These are phyloP conservation scores for Poecilia latipinna DNA, from an alignment of 2,113 vertebrate genomes.

Conservation along the genomic window DNA sequence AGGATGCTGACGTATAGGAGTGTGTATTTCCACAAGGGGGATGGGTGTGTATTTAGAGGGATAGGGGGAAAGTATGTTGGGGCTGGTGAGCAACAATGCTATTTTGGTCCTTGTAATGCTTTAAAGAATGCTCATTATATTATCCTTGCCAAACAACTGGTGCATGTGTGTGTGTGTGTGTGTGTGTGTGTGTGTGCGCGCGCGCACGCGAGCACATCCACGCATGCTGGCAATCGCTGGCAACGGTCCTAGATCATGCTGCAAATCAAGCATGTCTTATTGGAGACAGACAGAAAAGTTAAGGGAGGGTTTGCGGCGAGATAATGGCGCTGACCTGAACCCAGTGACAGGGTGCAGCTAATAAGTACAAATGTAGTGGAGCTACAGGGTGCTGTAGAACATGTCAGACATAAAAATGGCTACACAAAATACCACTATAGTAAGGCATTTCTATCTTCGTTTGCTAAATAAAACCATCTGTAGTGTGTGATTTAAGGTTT, in stretches of 20 bases:
- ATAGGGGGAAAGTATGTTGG: slow-evolving; percentile 1
- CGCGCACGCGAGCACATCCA: not conserved
- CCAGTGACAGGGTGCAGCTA: slow-evolving; percentile 9
- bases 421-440: too few species aligned
- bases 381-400: slow-evolving; percentile 8
- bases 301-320: slow-evolving; percentile 26
- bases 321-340: slow-evolving; percentile 21
- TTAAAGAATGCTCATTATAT: slow-evolving; percentile 57
- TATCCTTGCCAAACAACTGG: slow-evolving; percentile 62
- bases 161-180: not conserved
- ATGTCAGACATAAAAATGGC: slow-evolving; percentile 26
- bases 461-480: too few species aligned
- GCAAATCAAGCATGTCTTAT: slow-evolving; percentile 31
- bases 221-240: slow-evolving; percentile 35
- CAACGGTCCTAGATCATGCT: slow-evolving; percentile 40
- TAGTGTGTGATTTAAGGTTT: too few species aligned
- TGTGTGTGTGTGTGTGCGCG: slow-evolving; percentile 7
- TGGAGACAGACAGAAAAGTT: slow-evolving; percentile 30
- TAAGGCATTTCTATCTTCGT: too few species aligned
- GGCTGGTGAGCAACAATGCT: slow-evolving; percentile 30
- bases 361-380: slow-evolving; percentile 20
- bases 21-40: slow-evolving; percentile 23
- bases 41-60: slow-evolving; percentile 31
- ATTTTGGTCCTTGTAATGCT: slow-evolving; percentile 63
- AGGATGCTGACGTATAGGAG: slow-evolving; percentile 50